Evolutionary conservation across 2,797 vertebrate genomes (phyloP), one percentile per base, ranked within the genome.

Genomic region (Rousettus madagascariensis): DNA sequence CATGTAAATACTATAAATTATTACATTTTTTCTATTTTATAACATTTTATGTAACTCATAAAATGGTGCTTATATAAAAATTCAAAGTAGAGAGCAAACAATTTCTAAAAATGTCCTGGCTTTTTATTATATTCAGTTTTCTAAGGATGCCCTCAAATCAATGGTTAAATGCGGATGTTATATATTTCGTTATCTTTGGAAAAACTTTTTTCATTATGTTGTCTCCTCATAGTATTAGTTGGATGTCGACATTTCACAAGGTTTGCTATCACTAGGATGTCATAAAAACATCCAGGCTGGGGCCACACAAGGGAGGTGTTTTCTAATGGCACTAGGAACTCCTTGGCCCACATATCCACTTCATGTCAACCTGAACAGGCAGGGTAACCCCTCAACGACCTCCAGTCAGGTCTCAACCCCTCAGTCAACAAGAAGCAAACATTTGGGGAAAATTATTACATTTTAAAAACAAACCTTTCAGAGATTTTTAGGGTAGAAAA

Each of bases 161-260:
- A 97, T 95, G 83, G 85, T 96, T 86, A 97, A 93, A 98, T 98
- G 96, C 95, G 98, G 97, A 97, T 94, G 85, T 83, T 83, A 95
- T 28, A 83, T 97, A 96, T 96, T 97, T 98, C 90, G 89, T 98
- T 93, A 97, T 98, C 98, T 98, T 98, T 98, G 98, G 98, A 98
- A 98, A 98, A 98, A 98, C 94, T 86, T 24, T 97, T 96, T 94
- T 97, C 4, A 2, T 97, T 95, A 94, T 93, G 87, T 95, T 97
- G 82, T 98, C 96, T 96, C 97, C 86, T 97, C 93, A 1, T 93
- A 95, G 96, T 97, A 94, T 97, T 96, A 96, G 96, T 98, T 97
- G 95, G 96, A 96, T 97, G 97, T 65, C 95, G 96, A 96, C 96
- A 97, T 91, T 98, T 96, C 94, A 96, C 97, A 97, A 33, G 91